Evolutionary conservation across 2,888 invertebrate genomes (phyloP), one percentile per base, ranked within the genome.

Genomic region (Aphodius sticticus): DNA sequence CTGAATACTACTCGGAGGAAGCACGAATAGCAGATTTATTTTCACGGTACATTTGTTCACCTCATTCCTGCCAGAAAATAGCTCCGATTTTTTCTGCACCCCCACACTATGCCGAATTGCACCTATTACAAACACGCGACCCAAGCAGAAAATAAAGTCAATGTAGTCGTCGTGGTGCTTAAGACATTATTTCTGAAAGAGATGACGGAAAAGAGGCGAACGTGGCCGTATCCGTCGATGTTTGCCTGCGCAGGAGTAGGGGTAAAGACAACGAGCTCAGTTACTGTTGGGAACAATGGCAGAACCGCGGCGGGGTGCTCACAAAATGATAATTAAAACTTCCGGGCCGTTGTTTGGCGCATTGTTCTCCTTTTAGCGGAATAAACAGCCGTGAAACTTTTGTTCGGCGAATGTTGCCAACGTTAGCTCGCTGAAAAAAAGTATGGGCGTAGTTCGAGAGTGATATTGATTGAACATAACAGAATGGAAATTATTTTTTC

Each of bases 301-400:
- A 35, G 36, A 35, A 35, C 74, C 37, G 35, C 35, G 74, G 74
- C 74, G n/a, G 74, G 74, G 53, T 53, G 53, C 53, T 53, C 53
- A 74, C 35, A 74, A 74, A 74, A 74, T 74, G 74, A 74, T 74
- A 74, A 74, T 74, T 74, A 74, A 74, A 74, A 74, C 74, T 74
- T 74, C 74, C 74, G 37, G 36, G 35, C 74, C 36, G 74, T 74
- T 74, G 74, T 74, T 37, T 7, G 74, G 74, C n/a, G 36, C 35
- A 74, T 74, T 74, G 74, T 74, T 74, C 74, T n/a, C 16, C 71
- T 15, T 35, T 74, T 74, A 35, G 74, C 74, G 74, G 74, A 74
- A 74, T 74, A 74, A 74, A 74, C 37, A 74, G 74, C 74, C 74
- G 74, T 74, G 74, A 74, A 74, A 74, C 36, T 74, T 74, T 74